phyloP scores from a whole-genome alignment of 2,797 vertebrate genomes.

The Okamejei kenojei region DNA sequence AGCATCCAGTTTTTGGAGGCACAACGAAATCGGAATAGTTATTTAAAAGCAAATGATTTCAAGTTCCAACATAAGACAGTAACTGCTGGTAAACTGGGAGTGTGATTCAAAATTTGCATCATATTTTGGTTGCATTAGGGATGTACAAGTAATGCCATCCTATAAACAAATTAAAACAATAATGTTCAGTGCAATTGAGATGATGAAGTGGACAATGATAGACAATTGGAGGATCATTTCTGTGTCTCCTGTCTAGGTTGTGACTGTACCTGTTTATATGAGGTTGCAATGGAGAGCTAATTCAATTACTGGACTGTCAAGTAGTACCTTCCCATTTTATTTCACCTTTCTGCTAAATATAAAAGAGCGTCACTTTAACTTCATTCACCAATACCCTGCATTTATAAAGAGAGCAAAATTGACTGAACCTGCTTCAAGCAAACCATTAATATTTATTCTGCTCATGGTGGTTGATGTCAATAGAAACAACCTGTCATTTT shows the following conservation, averaged over 20 bases:
- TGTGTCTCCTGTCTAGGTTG: neutral
- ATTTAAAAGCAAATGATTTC: neutral
- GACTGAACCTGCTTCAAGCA: neutral
- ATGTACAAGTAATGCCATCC: no score
- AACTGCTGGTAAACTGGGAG: neutral
- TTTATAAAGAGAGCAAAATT: neutral
- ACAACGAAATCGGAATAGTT: neutral
- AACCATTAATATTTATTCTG: neutral
- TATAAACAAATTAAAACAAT: no score
- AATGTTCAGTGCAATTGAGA: neutral
- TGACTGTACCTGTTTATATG: neutral
- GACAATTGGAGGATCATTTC: neutral
- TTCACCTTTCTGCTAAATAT: neutral
- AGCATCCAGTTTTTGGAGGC: no score
- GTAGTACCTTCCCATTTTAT: neutral
- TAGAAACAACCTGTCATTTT: neutral
- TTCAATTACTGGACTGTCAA: neutral
- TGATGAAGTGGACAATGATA: neutral
- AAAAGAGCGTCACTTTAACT: neutral
- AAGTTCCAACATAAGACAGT: neutral
- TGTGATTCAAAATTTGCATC: neutral
- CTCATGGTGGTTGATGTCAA: neutral
- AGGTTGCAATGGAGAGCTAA: neutral
- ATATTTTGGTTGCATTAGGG: neutral
- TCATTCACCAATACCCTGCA: neutral